phyloP scores from a whole-genome alignment of 1,140 invertebrate species.

The Nasonia vitripennis region DNA sequence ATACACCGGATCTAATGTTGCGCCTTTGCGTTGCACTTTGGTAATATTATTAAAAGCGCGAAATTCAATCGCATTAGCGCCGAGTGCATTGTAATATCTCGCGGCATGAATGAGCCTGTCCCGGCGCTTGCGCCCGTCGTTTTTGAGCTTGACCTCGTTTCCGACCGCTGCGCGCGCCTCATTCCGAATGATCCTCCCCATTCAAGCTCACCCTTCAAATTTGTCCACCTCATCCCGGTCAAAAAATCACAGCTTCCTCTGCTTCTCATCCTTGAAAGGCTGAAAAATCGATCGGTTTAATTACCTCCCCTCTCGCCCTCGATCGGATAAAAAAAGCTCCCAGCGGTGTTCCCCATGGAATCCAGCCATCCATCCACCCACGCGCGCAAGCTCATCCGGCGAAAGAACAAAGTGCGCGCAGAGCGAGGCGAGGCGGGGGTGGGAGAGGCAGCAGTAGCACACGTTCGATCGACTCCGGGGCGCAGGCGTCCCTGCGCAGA shows the following conservation, averaged over 20 bases:
- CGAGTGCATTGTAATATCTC: no score
- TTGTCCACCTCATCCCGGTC: no score
- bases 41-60: no score
- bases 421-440: not conserved
- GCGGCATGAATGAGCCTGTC: not conserved
- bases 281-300: not conserved
- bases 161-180: not conserved
- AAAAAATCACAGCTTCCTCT: no score
- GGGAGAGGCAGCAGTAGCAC: not conserved
- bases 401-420: not conserved
- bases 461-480: not conserved
- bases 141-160: conserved; percentile 25
- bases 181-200: not conserved
- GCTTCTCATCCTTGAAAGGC: not conserved
- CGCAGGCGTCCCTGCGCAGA: not conserved
- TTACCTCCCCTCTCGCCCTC: not conserved
- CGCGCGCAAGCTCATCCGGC: not conserved
- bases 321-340: not conserved
- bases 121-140: not conserved
- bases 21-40: no score
- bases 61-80: no score
- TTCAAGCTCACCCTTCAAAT: not conserved
- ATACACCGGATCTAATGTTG: not conserved
- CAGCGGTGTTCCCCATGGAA: no score
- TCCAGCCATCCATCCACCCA: not conserved